Conservation (phyloP, 2,113 vertebrate genomes). For the Vulpes lagopus region DNA sequence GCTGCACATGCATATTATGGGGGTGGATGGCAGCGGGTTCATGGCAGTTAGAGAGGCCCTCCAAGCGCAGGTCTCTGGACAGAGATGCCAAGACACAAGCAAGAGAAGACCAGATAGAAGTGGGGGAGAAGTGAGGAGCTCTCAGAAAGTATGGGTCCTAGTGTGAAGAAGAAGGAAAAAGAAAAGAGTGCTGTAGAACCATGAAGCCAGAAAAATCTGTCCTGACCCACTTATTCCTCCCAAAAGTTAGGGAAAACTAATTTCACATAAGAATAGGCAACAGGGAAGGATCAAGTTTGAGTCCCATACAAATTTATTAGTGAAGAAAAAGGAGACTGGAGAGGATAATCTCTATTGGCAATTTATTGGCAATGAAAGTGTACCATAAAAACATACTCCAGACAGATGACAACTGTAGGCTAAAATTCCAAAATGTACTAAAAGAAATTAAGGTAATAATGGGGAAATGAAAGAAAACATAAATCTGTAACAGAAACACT, state of each 20-base stretch:
- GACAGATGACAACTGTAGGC: neutral
- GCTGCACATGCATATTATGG: neutral
- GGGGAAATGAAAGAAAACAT: neutral
- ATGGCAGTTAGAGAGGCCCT: neutral
- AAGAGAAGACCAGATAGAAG: neutral
- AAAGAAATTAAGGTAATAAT: neutral
- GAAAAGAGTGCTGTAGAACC: neutral
- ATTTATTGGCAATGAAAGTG: neutral
- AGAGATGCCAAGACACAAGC: neutral
- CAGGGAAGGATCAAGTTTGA: neutral
- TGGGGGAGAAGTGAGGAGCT: neutral
- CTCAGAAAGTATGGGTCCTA: neutral
- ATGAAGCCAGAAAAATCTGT: neutral
- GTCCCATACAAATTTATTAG: neutral
- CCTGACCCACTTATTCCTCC: neutral
- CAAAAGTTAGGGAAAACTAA: neutral
- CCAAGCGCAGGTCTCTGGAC: neutral
- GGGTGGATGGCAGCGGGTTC: neutral
- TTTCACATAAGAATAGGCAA: neutral
- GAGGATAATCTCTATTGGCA: neutral
- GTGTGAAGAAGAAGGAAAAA: neutral
- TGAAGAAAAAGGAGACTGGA: neutral
- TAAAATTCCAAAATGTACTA: slow-evolving; percentile 21
- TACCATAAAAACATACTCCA: neutral
- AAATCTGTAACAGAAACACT: neutral